phyloP scores from a whole-genome alignment of 2,888 invertebrate genomes.

The Drosophila tripunctata region DNA sequence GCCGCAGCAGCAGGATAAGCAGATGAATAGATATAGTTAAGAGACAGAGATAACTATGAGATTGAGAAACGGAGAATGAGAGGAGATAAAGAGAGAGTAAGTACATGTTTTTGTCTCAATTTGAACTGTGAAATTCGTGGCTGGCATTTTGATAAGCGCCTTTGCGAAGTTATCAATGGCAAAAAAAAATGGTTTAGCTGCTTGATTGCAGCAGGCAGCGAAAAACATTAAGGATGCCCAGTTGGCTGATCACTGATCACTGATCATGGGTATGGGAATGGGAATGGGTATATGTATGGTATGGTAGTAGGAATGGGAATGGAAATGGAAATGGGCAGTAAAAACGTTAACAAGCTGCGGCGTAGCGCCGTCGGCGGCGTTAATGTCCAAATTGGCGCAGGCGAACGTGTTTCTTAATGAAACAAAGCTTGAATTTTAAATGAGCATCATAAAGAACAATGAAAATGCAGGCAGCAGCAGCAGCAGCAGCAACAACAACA shows the following conservation, averaged over 20 bases:
- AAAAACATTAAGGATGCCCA: slow-evolving; percentile 29
- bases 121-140: slow-evolving; percentile 19
- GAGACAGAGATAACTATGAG: neutral
- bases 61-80: neutral
- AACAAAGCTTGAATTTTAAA: slow-evolving; percentile 82
- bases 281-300: no score
- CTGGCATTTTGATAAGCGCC: slow-evolving; percentile 19
- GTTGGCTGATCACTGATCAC: slow-evolving; percentile 18
- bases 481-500: slow-evolving; percentile 25
- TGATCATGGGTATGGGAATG: slow-evolving; percentile 6
- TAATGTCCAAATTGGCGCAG: slow-evolving; percentile 75
- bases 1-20: slow-evolving; percentile 31
- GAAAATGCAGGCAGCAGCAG: slow-evolving; percentile 58
- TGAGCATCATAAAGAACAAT: slow-evolving; percentile 82
- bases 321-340: slow-evolving; percentile 37
- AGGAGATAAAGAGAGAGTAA: neutral
- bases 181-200: slow-evolving; percentile 34
- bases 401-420: slow-evolving; percentile 77
- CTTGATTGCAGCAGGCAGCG: slow-evolving; percentile 39
- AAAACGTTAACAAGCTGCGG: slow-evolving; percentile 77
- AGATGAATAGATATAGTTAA: slow-evolving; percentile 20
- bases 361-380: slow-evolving; percentile 78
- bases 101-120: neutral
- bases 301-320: neutral
- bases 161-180: slow-evolving; percentile 34